These are phyloP conservation scores for Formica exsecta DNA, from an alignment of 1,140 invertebrate species.

Conservation along the genomic window DNA sequence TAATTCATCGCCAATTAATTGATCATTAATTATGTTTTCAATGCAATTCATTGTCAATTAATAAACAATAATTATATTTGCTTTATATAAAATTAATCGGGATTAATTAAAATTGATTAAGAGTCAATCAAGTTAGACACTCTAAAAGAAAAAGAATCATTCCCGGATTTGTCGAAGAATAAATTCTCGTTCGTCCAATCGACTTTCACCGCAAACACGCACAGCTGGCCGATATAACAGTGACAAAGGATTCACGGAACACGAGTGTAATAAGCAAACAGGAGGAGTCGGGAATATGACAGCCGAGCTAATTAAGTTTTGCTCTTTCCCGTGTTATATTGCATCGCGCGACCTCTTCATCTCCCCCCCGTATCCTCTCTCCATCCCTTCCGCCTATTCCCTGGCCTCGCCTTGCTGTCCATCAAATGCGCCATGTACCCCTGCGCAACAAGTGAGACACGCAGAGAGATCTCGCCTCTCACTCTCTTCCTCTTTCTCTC, in stretches of 20 bases:
- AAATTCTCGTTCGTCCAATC: background rate
- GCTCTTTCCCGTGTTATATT: constrained; percentile 68
- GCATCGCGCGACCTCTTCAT: constrained; percentile 26
- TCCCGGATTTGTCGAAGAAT: background rate
- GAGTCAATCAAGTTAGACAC: no score
- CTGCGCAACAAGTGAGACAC: constrained; percentile 74
- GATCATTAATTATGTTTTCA: constrained; percentile 24
- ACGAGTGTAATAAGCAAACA: constrained; percentile 69
- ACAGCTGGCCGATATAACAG: background rate
- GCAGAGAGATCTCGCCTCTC: constrained; percentile 1
- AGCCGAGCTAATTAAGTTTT: constrained; percentile 72
- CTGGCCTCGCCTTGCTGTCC: constrained; percentile 35
- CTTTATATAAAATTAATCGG: background rate
- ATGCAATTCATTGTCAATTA: background rate
- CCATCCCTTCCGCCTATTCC: background rate
- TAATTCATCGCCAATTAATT: constrained; percentile 17
- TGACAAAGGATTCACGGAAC: constrained; percentile 50
- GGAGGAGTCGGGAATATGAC: constrained; percentile 54
- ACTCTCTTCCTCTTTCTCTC: constrained; percentile 32
- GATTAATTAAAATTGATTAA: background rate
- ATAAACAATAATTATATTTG: constrained; percentile 10
- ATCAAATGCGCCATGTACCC: constrained; percentile 40
- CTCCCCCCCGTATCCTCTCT: background rate
- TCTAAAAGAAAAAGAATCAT: background rate
- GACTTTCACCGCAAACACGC: background rate